Base-by-base conservation (phyloP, 2,113 vertebrate species). In the Ploceus nigricollis region DNA sequence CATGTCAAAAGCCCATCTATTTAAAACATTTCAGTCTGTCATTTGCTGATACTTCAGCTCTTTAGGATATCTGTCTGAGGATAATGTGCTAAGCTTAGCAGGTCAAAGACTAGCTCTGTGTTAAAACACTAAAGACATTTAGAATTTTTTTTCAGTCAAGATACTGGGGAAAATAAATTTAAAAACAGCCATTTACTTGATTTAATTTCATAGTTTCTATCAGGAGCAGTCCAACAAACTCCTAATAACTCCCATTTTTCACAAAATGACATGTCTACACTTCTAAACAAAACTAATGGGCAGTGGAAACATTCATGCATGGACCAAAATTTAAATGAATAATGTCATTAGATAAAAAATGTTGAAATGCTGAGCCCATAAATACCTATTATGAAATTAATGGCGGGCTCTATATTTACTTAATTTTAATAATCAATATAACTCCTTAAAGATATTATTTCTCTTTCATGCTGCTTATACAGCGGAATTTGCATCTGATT, bases 221-320 rank as follows among this genome's bases (percentile, higher is more conserved):
- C 95, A 94, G 77, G 15, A 97, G 37, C 22, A 86, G 61, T 92
- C 66, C 33, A 82, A 91, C 56, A 82, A 87, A 89, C n/a, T 82
- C 60, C 54, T 95, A 94, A 94, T 94, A 96, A 96, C 66, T 93
- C 42, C 81, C 57, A 94, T 96, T 96, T 97, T 97, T 97, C 92
- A 91, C 47, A 94, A 31, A 93, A 73, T 92, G 78, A 50, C 90
- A 84, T 71, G 17, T 91, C 76, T 94, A 94, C 75, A 87, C 37
- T 94, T 96, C 92, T 96, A 95, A 95, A 93, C 77, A 93, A 97
- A 98, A 92, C 79, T 96, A 97, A 96, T 87, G 96, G 97, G 66
- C 94, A 97, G 72, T 96, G 76, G 90, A 96, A 97, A 92, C 33
- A 80, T 60, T 93, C 40, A 72, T 92, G 70, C 76, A 24, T 0